Evolutionary conservation across 2,113 vertebrate species (phyloP), one percentile per base, ranked within the genome.

Genomic region (Pyrgilauda ruficollis): DNA sequence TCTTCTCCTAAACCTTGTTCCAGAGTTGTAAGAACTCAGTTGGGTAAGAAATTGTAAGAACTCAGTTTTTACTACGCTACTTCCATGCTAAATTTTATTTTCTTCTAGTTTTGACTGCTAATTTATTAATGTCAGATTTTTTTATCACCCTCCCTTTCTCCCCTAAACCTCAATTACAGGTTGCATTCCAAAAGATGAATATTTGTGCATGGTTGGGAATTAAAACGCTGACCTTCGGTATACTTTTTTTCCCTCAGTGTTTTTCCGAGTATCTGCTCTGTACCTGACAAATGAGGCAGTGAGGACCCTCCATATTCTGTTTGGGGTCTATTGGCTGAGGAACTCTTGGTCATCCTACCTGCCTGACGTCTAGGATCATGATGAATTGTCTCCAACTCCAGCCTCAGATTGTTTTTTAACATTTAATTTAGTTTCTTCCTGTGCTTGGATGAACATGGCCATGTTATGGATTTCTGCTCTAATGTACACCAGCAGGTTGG

Each of bases 391-490:
- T 98, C 98, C 98, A 98, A 98, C 98, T 98, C 98, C 97, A 98
- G 98, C 97, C 98, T 98, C 98, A 99, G 99, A 99, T 99, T 99
- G 99, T 99, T 99, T 99, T 99, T 99, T 99, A 99, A 99, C 99
- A 98, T 99, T 99, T 99, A 99, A 99, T 99, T 99, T 99, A 99
- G 99, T 99, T 99, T 99, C 99, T 99, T 99, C 99, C 99, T 99
- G 98, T 99, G 99, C 99, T 99, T 99, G 98, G 99, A 98, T 99
- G 99, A 99, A 98, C 99, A 99, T 98, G 98, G 98, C 97, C 98
- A 97, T 98, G 97, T 99, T 99, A 99, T 99, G 99, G 98, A 99
- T 99, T 99, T 99, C 98, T 99, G 98, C 98, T 99, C 98, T 99
- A 99, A 99, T 99, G 98, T 99, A 99, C 98, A 99, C 98, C 98